These are phyloP conservation scores for Tridacna gigas DNA, from an alignment of 2,888 invertebrate genomes.

Conservation along the genomic window DNA sequence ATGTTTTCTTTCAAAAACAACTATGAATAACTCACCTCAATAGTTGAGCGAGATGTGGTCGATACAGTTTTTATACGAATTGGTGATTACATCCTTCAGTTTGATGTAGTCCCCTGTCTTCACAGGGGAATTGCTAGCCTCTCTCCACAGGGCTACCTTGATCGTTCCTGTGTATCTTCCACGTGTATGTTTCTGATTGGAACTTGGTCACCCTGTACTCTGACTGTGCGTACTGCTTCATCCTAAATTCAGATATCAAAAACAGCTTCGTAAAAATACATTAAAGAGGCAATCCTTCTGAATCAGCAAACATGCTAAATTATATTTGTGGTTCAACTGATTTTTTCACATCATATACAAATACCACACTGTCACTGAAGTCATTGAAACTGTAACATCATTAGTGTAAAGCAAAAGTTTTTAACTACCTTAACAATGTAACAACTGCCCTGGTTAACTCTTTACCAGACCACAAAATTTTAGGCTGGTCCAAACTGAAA, in stretches of 20 bases:
- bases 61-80: constrained; percentile 2
- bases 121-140: not conserved
- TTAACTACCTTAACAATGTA: too few relatives aligned
- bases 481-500: too few relatives aligned
- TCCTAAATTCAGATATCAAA: constrained; percentile 2
- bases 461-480: too few relatives aligned
- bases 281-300: too few relatives aligned
- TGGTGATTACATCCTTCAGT: not conserved
- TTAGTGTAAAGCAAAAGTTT: too few relatives aligned
- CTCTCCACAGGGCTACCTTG: constrained; percentile 9
- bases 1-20: too few relatives aligned
- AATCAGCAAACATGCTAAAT: too few relatives aligned
- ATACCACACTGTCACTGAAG: too few relatives aligned
- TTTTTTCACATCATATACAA: too few relatives aligned
- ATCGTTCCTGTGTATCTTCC: constrained; percentile 11
- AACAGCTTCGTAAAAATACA: not conserved
- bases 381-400: too few relatives aligned
- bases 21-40: constrained; percentile 17
- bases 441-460: too few relatives aligned
- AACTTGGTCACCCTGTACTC: constrained; percentile 4
- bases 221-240: not conserved
- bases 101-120: constrained; percentile 9
- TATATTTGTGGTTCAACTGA: too few relatives aligned
- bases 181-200: constrained; percentile 15
- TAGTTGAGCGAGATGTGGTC: constrained; percentile 11